A percentile compares a stretch with the other conserved stretches of the same genome.
These are phyloP conservation scores for Myotis daubentonii DNA, from an alignment of 2,797 vertebrate species.

Conservation along the genomic window DNA sequence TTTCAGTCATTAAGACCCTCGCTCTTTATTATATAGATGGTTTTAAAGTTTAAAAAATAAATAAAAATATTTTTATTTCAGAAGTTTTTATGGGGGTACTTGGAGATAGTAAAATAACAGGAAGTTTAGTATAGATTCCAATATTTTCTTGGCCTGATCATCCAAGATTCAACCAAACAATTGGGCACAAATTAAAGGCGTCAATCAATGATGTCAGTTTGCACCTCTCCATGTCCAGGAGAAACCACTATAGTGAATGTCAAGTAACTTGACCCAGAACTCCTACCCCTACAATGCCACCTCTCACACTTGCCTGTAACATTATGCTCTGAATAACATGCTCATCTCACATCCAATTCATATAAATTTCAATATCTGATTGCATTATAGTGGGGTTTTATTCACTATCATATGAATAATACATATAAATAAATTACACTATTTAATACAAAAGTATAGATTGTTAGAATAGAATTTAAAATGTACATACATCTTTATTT, in stretches of 20 bases:
- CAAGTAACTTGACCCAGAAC: not conserved
- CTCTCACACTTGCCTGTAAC: not conserved
- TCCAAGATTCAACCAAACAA: fast-evolving
- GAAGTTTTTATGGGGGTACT: not conserved
- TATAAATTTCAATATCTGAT: not conserved
- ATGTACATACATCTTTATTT: not conserved
- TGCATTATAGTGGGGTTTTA: not conserved
- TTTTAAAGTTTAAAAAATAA: no score
- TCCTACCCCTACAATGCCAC: no score
- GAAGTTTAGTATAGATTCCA: fast-evolving
- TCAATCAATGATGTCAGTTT: not conserved
- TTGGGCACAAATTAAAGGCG: not conserved
- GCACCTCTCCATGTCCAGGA: no score
- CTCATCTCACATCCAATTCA: not conserved
- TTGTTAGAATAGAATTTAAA: not conserved
- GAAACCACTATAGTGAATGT: no score
- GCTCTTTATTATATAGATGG: no score
- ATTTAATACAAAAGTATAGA: not conserved
- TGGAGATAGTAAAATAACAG: not conserved
- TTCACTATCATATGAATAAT: not conserved
- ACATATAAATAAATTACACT: not conserved
- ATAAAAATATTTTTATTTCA: not conserved
- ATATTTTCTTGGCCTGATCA: fast-evolving
- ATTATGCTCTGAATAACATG: not conserved
- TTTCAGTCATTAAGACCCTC: no score